Evolutionary conservation across 2,797 vertebrate species (phyloP).

Genomic region (Paramormyrops hopkinsi): DNA sequence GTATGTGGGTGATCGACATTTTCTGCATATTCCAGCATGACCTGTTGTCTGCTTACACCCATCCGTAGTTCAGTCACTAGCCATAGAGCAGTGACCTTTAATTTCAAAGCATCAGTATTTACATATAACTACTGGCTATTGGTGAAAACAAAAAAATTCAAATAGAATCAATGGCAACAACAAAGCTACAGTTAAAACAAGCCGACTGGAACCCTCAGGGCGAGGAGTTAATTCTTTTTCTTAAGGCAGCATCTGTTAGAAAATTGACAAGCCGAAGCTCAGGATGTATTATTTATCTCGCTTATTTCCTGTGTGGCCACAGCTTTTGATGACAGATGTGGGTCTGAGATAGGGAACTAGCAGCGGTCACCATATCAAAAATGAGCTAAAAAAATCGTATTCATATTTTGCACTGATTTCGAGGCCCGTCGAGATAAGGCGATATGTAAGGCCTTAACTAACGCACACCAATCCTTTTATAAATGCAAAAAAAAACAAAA

Average conservation of each 20-base stretch:
- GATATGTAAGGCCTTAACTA: neutral
- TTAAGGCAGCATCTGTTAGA: slow-evolving; percentile 16
- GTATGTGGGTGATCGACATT: neutral
- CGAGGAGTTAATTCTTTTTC: neutral
- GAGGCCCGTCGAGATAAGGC: neutral
- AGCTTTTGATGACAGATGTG: slow-evolving; percentile 1
- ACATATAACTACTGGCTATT: slow-evolving; percentile 10
- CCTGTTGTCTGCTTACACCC: neutral
- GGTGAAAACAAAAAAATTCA: neutral
- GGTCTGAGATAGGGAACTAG: neutral
- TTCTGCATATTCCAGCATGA: neutral
- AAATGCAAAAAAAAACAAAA: neutral
- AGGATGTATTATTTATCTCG: neutral
- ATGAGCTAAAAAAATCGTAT: neutral
- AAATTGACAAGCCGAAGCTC: slow-evolving; percentile 9
- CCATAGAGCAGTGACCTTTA: neutral
- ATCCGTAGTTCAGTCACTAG: neutral
- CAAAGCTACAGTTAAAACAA: neutral
- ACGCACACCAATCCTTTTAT: neutral
- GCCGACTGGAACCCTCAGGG: neutral
- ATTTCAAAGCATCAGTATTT: neutral
- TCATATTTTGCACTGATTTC: neutral
- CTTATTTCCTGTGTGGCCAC: neutral
- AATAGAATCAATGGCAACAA: slow-evolving; percentile 6
- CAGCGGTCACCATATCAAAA: neutral